Percentiles rank a stretch among this genome's conserved stretches.
phyloP scores from a whole-genome alignment of 2,888 invertebrate genomes.

The Dasysyrphus albostriatus region DNA sequence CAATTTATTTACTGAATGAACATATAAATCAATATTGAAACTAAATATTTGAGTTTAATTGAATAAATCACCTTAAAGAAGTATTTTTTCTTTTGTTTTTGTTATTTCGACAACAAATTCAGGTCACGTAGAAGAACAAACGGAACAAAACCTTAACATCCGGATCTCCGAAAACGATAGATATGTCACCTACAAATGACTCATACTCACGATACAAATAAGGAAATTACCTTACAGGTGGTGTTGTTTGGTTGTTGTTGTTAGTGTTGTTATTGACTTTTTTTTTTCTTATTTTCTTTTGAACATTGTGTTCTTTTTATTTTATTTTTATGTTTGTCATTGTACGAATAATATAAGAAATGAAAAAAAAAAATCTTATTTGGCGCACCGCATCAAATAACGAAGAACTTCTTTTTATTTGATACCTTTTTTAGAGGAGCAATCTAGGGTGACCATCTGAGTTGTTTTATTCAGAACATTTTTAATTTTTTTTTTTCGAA shows the following conservation, averaged over 20 bases:
- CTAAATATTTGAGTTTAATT: too few relatives aligned
- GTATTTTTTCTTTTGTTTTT: not conserved
- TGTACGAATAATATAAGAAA: not conserved
- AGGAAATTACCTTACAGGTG: slow-evolving; percentile 28
- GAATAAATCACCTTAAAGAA: too few relatives aligned
- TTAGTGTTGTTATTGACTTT: not conserved
- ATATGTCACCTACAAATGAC: slow-evolving; percentile 46
- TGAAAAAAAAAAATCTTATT: not conserved
- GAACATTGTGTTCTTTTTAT: slow-evolving; percentile 4
- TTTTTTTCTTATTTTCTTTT: slow-evolving; percentile 2
- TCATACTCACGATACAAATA: slow-evolving; percentile 29
- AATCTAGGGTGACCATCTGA: slow-evolving; percentile 1
- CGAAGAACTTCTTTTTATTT: slow-evolving; percentile 1
- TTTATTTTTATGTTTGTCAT: not conserved
- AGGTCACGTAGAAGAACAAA: slow-evolving; percentile 49
- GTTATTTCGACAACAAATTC: slow-evolving; percentile 6
- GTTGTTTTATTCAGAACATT: not conserved
- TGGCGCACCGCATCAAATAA: slow-evolving; percentile 15
- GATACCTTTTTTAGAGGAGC: not conserved
- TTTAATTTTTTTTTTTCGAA: too few relatives aligned
- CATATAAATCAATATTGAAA: too few relatives aligned
- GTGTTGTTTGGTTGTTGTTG: not conserved
- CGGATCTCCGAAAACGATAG: slow-evolving; percentile 50
- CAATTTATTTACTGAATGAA: too few relatives aligned
- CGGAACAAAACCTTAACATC: slow-evolving; percentile 68